These are phyloP conservation scores for Onthophagus sagittarius DNA, from an alignment of 2,888 invertebrate species.

Conservation along the genomic window DNA sequence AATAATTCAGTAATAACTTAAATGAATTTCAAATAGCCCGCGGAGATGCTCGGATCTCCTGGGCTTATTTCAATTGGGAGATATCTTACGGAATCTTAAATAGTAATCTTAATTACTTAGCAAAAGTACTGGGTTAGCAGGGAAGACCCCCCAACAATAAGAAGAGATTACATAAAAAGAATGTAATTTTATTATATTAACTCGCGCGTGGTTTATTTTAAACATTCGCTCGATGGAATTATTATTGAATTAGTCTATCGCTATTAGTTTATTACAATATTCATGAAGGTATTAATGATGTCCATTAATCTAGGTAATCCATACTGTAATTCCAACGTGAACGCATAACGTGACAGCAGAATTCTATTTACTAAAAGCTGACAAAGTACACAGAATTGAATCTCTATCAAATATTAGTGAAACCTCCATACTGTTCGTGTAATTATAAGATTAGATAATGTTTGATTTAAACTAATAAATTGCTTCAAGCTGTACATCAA, in stretches of 20 bases:
- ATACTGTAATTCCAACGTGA: neutral
- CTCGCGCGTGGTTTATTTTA: too few species aligned
- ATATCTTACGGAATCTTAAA: conserved; percentile 20
- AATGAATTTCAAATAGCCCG: conserved; percentile 10
- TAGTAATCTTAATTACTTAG: conserved; percentile 22
- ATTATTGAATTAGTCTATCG: neutral
- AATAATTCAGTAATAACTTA: conserved; percentile 13
- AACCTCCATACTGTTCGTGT: neutral
- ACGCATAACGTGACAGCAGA: neutral
- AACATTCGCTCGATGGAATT: neutral
- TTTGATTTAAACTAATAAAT: neutral
- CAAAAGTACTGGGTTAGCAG: neutral
- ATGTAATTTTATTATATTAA: too few species aligned
- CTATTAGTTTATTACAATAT: neutral
- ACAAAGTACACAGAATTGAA: neutral
- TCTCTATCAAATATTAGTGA: neutral
- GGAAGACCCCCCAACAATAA: neutral
- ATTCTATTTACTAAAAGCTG: neutral
- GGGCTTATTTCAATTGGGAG: neutral
- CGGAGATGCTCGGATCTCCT: neutral
- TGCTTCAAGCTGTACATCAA: too few species aligned
- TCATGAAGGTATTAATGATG: neutral
- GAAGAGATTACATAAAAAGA: too few species aligned
- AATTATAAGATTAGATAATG: neutral
- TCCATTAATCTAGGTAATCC: neutral